Base-by-base conservation (phyloP, 1,140 invertebrate species). In the Drosophila willistoni region DNA sequence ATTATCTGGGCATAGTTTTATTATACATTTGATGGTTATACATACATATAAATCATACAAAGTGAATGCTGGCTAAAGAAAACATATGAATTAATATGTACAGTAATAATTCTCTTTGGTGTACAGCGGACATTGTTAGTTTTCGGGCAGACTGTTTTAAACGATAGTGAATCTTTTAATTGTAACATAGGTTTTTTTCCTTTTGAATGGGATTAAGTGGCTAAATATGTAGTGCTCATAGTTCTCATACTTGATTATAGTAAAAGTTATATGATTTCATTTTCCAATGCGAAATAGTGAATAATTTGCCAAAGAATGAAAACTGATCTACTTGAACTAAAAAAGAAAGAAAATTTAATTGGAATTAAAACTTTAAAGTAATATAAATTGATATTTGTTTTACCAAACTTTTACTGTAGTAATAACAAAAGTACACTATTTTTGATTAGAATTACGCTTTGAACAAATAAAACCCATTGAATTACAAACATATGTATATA, bases 1-100 rank as follows among this genome's bases (percentile, higher is more conserved):
- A 79, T 80, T 51, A 51, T 22, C 77, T 60, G 34, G 19, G 14
- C 34, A 63, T 25, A 34, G 44, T 22, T 51, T 36, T 39, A 22
- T 33, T 51, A 25, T 63, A 14, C 13, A 42, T 57, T 25, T 25
- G 22, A 25, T 25, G 22, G 3, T 39, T n/a, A n/a, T 51, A 29
- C 29, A 4, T 25, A 25, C 3, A 25, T 4, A 51, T 51, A 51
- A 51, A 51, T 51, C 17, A 51, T 61, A 22, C 19, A 67, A 33
- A 68, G 47, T 67, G 34, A 51, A 54, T 13, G 22, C 42, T 67
- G 65, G 55, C 33, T 44, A 71, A 67, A 59, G 19, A 5, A 9
- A 39, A 39, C 36, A 13, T 3, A 39, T 1, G 36, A 12, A n/a
- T 39, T 39, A 4, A 13, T 12, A 25, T 25, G 22, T 25, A 13